Evolutionary conservation across 2,113 vertebrate species (phyloP), one percentile per base, ranked within the genome.

Genomic region (Verasper variegatus): DNA sequence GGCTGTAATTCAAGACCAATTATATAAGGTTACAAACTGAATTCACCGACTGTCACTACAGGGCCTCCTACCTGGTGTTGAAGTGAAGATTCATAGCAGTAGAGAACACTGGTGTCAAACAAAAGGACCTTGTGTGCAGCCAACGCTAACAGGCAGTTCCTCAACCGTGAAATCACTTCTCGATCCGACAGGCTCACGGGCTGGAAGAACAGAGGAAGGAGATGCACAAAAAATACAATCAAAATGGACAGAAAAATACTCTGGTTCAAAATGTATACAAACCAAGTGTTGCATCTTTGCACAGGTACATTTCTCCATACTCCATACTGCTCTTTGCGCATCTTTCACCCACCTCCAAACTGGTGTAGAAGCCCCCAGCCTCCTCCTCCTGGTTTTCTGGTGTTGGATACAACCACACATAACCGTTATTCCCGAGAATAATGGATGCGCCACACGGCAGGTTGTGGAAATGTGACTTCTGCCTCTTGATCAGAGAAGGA

Each of bases 391-490:
- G 96, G 76, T 96, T 95, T 62, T 93, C 94, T 0, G 93, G 90
- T 0, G 97, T 98, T 0, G 98, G 97, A 88, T 97, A 97, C 76
- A 99, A 94, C 98, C 98, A 99, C 86, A 99, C 94, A 80, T 95
- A 99, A 26, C 98, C 98, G 0, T 99, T 99, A 93, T 98, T 99
- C 1, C 97, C 97, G 0, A 99, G 94, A 73, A 99, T 99, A 71
- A 99, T 85, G 0, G 98, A 99, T 0, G 97, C 96, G 2, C 97
- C 98, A 8, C 97, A 99, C 0, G 96, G 96, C 76, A 99, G 86
- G 83, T 99, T 97, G 3, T 99, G 98, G 90, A 99, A 99, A 81
- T 99, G 98, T 20, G 97, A 97, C 91, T 99, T 99, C 88, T 98
- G 97, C 51, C 97, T 95, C 78, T 97, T 99, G 79, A 99, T 95